phyloP scores from a whole-genome alignment of 2,113 vertebrate species.

The Oplegnathus fasciatus region DNA sequence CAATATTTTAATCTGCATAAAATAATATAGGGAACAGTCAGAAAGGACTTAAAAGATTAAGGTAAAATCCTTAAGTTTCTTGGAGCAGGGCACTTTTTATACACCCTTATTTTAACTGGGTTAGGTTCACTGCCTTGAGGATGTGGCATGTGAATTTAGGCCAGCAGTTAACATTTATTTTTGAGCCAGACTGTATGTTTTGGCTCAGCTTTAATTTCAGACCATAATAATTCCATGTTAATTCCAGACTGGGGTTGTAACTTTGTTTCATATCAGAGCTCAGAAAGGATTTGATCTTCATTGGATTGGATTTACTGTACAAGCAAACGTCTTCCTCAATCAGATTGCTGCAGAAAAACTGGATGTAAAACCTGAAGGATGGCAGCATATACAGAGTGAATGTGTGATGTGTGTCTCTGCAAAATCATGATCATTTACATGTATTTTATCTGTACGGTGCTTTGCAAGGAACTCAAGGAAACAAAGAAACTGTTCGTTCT shows the following conservation, averaged over 20 bases:
- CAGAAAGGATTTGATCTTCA: conserved; percentile 47
- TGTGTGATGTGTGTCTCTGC: not conserved
- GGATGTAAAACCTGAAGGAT: conserved; percentile 4
- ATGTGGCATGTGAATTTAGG: conserved; percentile 16
- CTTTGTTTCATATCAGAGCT: conserved; percentile 32
- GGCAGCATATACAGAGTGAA: not conserved
- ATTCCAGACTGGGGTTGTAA: conserved; percentile 41
- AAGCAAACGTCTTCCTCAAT: conserved; percentile 13
- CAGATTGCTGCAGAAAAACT: not conserved
- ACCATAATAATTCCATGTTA: conserved; percentile 19
- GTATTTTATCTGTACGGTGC: not conserved
- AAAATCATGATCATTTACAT: not conserved
- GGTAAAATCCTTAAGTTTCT: not conserved
- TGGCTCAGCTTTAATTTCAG: conserved; percentile 13
- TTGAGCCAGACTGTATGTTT: conserved; percentile 23
- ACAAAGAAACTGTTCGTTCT: conserved; percentile 3
- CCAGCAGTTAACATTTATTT: conserved; percentile 20
- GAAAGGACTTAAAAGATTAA: not conserved
- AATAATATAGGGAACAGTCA: not conserved
- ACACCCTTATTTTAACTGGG: not conserved
- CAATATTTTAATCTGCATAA: not conserved
- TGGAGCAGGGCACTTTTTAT: not conserved
- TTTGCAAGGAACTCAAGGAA: not conserved
- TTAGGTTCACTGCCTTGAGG: not conserved
- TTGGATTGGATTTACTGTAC: conserved; percentile 41